phyloP scores from a whole-genome alignment of 2,797 vertebrate genomes.

The Chaunax sp. region DNA sequence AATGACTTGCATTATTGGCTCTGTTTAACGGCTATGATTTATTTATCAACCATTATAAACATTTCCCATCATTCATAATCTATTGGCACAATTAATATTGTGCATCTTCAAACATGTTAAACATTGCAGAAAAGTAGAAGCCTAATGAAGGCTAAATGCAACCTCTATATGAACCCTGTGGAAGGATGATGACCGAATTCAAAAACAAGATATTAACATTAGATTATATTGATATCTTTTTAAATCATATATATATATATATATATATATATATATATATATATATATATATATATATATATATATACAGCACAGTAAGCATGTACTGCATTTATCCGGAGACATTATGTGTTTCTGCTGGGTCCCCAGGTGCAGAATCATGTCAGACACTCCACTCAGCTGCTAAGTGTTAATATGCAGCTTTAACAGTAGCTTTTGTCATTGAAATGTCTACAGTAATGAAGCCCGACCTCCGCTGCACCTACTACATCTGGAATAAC shows the following conservation, averaged over 20 bases:
- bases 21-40: too few relatives aligned
- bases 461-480: constrained; percentile 7
- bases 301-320: neutral
- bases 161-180: neutral
- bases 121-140: neutral
- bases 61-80: too few relatives aligned
- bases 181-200: constrained; percentile 2
- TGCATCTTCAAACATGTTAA: too few relatives aligned
- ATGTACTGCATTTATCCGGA: neutral
- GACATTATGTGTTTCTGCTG: neutral
- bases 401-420: constrained; percentile 22
- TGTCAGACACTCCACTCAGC: too few relatives aligned
- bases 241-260: neutral
- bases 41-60: too few relatives aligned
- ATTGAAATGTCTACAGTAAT: constrained; percentile 1
- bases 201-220: constrained; percentile 5
- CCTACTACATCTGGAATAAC: neutral
- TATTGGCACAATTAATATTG: too few relatives aligned
- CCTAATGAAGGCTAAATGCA: neutral
- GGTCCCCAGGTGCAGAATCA: neutral
- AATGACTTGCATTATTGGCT: too few relatives aligned
- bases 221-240: neutral
- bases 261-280: too few relatives aligned
- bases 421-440: constrained; percentile 21
- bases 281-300: too few relatives aligned